These are phyloP conservation scores for Sialia sialis DNA, from an alignment of 2,113 vertebrate species.

Conservation along the genomic window DNA sequence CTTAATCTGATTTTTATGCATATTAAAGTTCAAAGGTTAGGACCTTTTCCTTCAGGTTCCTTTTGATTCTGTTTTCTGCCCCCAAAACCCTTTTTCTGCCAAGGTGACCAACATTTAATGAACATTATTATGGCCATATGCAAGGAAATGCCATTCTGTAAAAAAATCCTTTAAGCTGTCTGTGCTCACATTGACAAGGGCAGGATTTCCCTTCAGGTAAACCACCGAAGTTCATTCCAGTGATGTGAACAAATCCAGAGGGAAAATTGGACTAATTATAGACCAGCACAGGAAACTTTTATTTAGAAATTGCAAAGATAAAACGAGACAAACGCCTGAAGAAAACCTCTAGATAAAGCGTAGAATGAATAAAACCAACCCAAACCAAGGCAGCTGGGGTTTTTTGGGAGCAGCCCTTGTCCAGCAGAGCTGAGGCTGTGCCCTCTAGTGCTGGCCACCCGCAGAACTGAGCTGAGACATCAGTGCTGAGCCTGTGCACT, in stretches of 20 bases:
- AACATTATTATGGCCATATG: not conserved
- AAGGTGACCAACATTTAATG: not conserved
- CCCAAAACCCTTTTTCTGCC: not conserved
- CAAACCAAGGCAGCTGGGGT: not conserved
- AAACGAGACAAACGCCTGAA: not conserved
- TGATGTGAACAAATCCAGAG: not conserved
- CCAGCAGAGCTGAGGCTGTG: not conserved
- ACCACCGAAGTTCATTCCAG: not conserved
- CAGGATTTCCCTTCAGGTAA: constrained; percentile 26
- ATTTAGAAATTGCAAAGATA: not conserved
- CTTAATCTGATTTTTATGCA: not conserved
- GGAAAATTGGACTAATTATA: not conserved
- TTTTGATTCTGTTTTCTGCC: not conserved
- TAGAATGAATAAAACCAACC: not conserved
- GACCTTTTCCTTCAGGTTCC: not conserved
- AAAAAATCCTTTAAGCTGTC: not conserved
- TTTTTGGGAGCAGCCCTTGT: not conserved
- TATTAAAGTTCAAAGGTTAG: not conserved
- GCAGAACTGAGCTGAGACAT: not conserved
- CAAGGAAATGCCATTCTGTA: not conserved
- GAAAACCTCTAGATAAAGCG: not conserved
- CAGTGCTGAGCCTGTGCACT: not conserved
- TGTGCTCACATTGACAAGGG: not conserved
- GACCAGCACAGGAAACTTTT: not conserved
- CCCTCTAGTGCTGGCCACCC: not conserved